Conservation (phyloP, 2,797 vertebrate species). For the Falco novaeseelandiae region DNA sequence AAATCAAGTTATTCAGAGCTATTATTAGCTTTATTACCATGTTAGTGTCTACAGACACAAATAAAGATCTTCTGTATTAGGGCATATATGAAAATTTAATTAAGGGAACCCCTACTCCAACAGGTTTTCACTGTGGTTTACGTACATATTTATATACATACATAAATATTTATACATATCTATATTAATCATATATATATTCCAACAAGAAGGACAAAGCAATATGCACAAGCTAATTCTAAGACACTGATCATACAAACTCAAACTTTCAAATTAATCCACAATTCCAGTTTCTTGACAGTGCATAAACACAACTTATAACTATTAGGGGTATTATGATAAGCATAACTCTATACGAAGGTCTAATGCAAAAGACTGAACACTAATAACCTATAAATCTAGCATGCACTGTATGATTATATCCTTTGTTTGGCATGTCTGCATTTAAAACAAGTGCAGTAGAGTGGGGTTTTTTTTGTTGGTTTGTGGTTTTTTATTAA, state of each 20-base stretch:
- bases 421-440: not conserved
- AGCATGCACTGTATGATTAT: accelerated
- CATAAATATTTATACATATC: too few relatives aligned
- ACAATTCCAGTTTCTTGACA: not conserved
- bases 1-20: not conserved
- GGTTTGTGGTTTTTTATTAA: not conserved
- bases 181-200: not conserved
- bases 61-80: not conserved
- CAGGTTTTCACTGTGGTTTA: not conserved
- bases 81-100: not conserved
- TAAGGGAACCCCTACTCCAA: not conserved
- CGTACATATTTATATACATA: too few relatives aligned
- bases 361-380: not conserved
- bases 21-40: not conserved
- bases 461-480: not conserved
- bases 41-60: not conserved
- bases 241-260: not conserved
- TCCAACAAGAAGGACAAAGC: not conserved
- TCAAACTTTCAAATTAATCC: not conserved
- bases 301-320: not conserved
- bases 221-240: not conserved
- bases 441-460: not conserved
- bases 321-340: not conserved
- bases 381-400: not conserved
- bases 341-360: not conserved